Percentiles rank a stretch among this genome's conserved stretches.
Evolutionary conservation across 2,888 invertebrate species (phyloP).

Genomic region (Phyto melanocephala): DNA sequence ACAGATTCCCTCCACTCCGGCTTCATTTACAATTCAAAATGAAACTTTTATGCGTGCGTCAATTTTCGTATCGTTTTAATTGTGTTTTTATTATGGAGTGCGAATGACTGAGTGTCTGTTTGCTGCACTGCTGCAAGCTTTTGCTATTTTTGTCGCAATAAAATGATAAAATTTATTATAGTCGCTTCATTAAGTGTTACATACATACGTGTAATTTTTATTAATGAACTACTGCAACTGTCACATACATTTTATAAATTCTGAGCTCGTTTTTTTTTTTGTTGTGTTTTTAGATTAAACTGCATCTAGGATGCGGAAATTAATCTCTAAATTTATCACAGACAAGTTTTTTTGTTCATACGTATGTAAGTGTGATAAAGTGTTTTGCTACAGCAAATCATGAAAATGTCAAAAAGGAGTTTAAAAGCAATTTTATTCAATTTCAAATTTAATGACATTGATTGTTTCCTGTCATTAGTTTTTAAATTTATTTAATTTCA

Average conservation of each 20-base stretch:
- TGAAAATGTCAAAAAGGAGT: background rate
- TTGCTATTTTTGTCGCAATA: constrained; percentile 51
- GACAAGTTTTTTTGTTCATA: background rate
- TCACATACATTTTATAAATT: constrained; percentile 42
- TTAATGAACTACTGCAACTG: constrained; percentile 62
- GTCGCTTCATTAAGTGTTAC: constrained; percentile 45
- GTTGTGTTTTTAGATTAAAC: background rate
- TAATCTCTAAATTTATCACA: constrained; percentile 41
- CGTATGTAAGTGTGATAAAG: background rate
- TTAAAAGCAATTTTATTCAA: background rate
- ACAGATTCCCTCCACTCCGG: background rate
- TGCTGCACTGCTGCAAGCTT: constrained; percentile 33
- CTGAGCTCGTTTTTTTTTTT: background rate
- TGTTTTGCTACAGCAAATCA: background rate
- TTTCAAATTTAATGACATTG: background rate
- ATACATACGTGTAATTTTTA: constrained; percentile 39
- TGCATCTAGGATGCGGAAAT: background rate
- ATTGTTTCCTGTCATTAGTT: constrained; percentile 19
- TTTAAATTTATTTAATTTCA: background rate
- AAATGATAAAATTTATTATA: constrained; percentile 49
- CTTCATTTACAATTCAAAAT: background rate
- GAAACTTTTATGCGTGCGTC: background rate
- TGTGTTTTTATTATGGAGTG: constrained; percentile 29
- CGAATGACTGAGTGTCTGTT: background rate
- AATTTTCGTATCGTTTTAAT: constrained; percentile 44